Evolutionary conservation across 2,888 invertebrate species (phyloP).

Genomic region (Colletes collaris): DNA sequence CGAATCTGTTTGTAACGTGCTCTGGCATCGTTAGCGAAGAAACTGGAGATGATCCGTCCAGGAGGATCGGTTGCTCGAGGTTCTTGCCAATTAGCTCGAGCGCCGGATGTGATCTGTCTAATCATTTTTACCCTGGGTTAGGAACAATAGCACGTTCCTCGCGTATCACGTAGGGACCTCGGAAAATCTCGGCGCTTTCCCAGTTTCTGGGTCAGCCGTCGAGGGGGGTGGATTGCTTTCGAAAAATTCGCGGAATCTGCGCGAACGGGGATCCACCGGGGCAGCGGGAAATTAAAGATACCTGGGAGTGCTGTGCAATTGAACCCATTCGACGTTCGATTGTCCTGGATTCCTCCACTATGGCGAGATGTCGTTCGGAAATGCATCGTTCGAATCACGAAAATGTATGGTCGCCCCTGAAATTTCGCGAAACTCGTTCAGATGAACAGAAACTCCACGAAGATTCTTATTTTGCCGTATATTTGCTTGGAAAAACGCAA

Average conservation of each 20-base stretch:
- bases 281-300: conserved; percentile 24
- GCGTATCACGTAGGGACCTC: neutral
- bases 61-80: neutral
- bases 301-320: conserved; percentile 5
- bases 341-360: conserved; percentile 2
- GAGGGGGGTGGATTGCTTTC: neutral
- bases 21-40: neutral
- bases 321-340: conserved; percentile 18
- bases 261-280: neutral
- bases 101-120: neutral
- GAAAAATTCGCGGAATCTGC: neutral
- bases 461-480: too few relatives aligned
- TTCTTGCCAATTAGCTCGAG: conserved; percentile 21
- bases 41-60: conserved; percentile 1
- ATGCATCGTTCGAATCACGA: neutral
- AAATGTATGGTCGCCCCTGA: neutral
- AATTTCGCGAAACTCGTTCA: too few relatives aligned
- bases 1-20: too few relatives aligned
- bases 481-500: too few relatives aligned
- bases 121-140: neutral
- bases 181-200: neutral
- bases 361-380: neutral
- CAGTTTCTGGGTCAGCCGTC: conserved; percentile 25
- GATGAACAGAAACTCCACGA: too few relatives aligned
- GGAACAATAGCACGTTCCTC: neutral